phyloP scores from a whole-genome alignment of 2,797 vertebrate genomes.

The Sebastes iracundus region DNA sequence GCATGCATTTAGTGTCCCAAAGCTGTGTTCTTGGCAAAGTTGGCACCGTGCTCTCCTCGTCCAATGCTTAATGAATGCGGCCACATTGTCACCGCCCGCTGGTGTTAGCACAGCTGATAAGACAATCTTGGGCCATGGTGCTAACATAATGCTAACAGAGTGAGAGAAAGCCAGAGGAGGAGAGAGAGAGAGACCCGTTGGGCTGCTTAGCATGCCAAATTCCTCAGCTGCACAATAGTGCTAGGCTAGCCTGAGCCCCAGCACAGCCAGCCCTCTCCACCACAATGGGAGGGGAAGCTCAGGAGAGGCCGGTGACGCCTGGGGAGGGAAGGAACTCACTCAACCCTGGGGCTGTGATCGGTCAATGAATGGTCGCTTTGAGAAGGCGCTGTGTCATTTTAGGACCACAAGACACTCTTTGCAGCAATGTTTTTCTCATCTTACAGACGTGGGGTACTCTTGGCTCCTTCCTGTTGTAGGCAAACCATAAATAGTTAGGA shows the following conservation, averaged over 20 bases:
- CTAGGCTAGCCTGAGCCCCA: slow-evolving; percentile 67
- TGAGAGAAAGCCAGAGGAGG: slow-evolving; percentile 32
- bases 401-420: slow-evolving; percentile 51
- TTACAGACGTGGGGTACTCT: not conserved
- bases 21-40: slow-evolving; percentile 30
- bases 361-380: slow-evolving; percentile 75
- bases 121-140: slow-evolving; percentile 59
- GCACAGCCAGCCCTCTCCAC: slow-evolving; percentile 69
- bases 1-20: not conserved
- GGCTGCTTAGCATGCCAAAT: slow-evolving; percentile 77
- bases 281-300: slow-evolving; percentile 76
- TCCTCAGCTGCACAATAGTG: slow-evolving; percentile 81
- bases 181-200: slow-evolving; percentile 19
- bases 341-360: slow-evolving; percentile 63
- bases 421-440: slow-evolving; percentile 32
- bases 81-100: slow-evolving; percentile 42
- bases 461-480: not conserved
- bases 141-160: slow-evolving; percentile 62
- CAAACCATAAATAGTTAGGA: not conserved
- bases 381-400: slow-evolving; percentile 63
- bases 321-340: slow-evolving; percentile 73
- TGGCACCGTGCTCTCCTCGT: slow-evolving; percentile 16
- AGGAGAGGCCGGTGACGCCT: slow-evolving; percentile 72
- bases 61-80: slow-evolving; percentile 40
- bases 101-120: slow-evolving; percentile 75